Evolutionary conservation across 2,797 vertebrate genomes (phyloP).

Genomic region (Lutjanus campechanus): DNA sequence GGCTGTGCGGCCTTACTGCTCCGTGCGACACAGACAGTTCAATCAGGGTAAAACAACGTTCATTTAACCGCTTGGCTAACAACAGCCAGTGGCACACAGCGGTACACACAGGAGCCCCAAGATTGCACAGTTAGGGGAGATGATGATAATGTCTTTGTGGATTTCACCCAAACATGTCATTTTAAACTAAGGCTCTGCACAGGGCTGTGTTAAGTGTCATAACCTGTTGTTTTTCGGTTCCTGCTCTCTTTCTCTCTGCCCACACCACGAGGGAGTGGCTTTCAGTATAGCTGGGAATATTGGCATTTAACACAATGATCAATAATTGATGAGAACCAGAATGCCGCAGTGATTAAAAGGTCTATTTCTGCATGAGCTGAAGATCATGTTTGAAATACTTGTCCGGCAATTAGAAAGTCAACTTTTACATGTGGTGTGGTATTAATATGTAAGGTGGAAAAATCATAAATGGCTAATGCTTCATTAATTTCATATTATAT

Average conservation of each 20-base stretch:
- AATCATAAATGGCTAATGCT: conserved; percentile 78
- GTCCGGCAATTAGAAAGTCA: conserved; percentile 78
- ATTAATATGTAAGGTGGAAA: conserved; percentile 78
- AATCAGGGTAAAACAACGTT: conserved; percentile 84
- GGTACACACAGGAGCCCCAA: conserved; percentile 68
- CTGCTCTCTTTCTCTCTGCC: conserved; percentile 38
- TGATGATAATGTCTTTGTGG: conserved; percentile 85
- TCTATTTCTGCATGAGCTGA: conserved; percentile 50
- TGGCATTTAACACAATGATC: conserved; percentile 42
- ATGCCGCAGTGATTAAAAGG: conserved; percentile 58
- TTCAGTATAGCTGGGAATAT: conserved; percentile 43
- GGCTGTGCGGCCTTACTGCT: conserved; percentile 71
- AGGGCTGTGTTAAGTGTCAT: conserved; percentile 76
- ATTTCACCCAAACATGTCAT: conserved; percentile 87
- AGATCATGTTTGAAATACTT: conserved; percentile 71
- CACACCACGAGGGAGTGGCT: conserved; percentile 13
- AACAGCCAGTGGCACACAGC: conserved; percentile 66
- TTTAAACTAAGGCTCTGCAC: conserved; percentile 76
- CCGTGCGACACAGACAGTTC: conserved; percentile 78
- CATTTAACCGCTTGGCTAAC: conserved; percentile 82
- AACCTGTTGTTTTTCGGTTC: conserved; percentile 73
- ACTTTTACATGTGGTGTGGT: conserved; percentile 71
- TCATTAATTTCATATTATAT: conserved; percentile 79
- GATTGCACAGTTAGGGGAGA: conserved; percentile 83
- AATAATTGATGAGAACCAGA: conserved; percentile 61